Percentiles rank a stretch among this genome's conserved stretches.
Evolutionary conservation across 2,113 vertebrate species (phyloP).

Genomic region (Fulmarus glacialis): DNA sequence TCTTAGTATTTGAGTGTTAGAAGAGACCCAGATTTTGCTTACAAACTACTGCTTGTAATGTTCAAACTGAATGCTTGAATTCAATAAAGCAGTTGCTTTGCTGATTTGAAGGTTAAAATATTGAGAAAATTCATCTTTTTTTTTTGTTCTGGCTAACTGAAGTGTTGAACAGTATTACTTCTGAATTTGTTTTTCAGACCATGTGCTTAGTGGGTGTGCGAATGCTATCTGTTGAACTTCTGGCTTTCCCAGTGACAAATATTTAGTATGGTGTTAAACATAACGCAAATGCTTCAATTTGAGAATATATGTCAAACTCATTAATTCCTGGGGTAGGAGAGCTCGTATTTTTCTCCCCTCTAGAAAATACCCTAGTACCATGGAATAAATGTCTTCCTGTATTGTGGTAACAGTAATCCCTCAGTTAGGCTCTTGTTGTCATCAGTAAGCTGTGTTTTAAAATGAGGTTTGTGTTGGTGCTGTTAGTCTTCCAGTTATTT

Average conservation of each 20-base stretch:
- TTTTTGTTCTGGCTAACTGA: not conserved
- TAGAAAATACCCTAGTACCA: not conserved
- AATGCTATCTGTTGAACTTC: constrained; percentile 7
- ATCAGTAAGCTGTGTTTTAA: not conserved
- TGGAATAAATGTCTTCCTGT: not conserved
- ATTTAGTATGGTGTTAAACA: not conserved
- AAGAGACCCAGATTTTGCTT: not conserved
- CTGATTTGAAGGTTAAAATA: not conserved
- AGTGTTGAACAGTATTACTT: not conserved
- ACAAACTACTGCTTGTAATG: not conserved
- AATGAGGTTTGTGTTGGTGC: constrained; percentile 1
- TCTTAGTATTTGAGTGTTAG: not conserved
- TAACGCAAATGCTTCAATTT: not conserved
- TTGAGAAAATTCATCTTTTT: not conserved
- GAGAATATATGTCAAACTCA: not conserved
- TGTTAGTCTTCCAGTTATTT: constrained; percentile 11
- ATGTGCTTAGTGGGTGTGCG: constrained; percentile 39
- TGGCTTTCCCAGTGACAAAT: constrained; percentile 8
- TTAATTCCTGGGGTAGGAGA: not conserved
- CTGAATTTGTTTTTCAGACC: constrained; percentile 6
- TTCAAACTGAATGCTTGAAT: not conserved
- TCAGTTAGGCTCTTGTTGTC: not conserved
- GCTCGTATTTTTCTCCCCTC: not conserved
- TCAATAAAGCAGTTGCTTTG: not conserved
- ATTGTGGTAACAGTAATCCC: not conserved